Base-by-base conservation (phyloP, 1,140 invertebrate genomes). In the Tetragonula clypearis region DNA sequence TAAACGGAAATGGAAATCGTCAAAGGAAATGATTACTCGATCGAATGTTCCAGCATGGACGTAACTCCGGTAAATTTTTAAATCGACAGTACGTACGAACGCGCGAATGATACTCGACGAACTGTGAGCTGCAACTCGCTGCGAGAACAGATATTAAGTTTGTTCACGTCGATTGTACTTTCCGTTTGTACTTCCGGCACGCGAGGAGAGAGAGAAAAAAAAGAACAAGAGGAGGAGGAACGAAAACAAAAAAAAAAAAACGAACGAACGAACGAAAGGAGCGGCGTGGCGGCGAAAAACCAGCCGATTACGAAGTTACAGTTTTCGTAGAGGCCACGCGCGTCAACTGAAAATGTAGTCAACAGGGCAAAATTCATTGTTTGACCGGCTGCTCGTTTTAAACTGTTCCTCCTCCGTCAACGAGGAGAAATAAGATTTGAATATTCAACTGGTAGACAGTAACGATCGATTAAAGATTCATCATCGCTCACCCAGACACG, bases 21-120 rank as follows among this genome's bases (percentile, higher is more conserved):
- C 11, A 0, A 62, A 62, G n/a, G 53, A 23, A 26, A 56, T 66
- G 66, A 66, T 82, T 66, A 30, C 23, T 73, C 41, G 49, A 56
- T 75, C 60, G 49, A 66, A 72, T 26, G 21, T 23, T 26, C 5
- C 8, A 82, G n/a, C 21, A 56, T 41, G 49, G 35, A 60, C 23
- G 55, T 72, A 75, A 66, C 56, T 74, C 17, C 0, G 23, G 35
- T 73, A 53, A 62, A 73, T 62, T 72, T 75, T 68, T 76, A 65
- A 76, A 76, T 76, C 30, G 81, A 76, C 26, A 74, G 19, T 49
- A 65, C 80, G 80, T 72, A 68, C 26, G 79, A 71, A 80, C 23
- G 56, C 79, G 35, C 55, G 72, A 21, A 0, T 35, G 49, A 15
- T 65, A 66, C 15, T 74, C n/a, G 26, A 73, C 69, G 21, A 73